Evolutionary conservation across 2,888 invertebrate genomes (phyloP).

Genomic region (Aspidiotus rigidus): DNA sequence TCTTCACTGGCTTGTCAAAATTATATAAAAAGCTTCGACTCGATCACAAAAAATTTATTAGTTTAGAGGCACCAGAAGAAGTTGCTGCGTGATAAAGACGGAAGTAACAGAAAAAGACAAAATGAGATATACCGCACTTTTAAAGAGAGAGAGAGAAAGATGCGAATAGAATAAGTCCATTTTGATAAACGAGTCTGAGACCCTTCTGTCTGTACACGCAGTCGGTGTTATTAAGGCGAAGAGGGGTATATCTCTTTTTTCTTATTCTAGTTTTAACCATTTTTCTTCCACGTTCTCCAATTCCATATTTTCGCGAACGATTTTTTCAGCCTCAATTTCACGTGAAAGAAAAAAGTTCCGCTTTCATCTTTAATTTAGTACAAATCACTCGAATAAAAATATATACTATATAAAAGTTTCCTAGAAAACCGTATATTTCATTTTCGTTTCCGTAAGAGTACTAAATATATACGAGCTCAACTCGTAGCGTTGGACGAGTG

Average conservation of each 20-base stretch:
- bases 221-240: no score
- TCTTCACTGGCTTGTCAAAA: slow-evolving; percentile 20
- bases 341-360: slow-evolving; percentile 15
- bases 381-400: slow-evolving; percentile 29
- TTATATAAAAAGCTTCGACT: slow-evolving; percentile 13
- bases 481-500: no score
- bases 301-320: slow-evolving; percentile 2
- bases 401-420: slow-evolving; percentile 12
- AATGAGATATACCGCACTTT: background rate
- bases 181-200: no score
- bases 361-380: slow-evolving; percentile 27
- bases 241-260: background rate
- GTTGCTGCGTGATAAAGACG: slow-evolving; percentile 6
- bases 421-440: slow-evolving; percentile 22
- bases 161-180: no score
- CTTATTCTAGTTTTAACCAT: background rate
- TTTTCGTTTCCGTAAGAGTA: background rate
- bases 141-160: no score
- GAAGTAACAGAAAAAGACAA: background rate
- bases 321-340: slow-evolving; percentile 1
- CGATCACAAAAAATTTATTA: slow-evolving; percentile 26
- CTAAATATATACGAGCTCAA: no score
- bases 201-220: no score
- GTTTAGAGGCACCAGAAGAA: slow-evolving; percentile 19
- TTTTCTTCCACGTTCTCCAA: background rate